Percentiles rank a stretch among this genome's conserved stretches.
phyloP scores from a whole-genome alignment of 2,797 vertebrate species.

The Menidia menidia region DNA sequence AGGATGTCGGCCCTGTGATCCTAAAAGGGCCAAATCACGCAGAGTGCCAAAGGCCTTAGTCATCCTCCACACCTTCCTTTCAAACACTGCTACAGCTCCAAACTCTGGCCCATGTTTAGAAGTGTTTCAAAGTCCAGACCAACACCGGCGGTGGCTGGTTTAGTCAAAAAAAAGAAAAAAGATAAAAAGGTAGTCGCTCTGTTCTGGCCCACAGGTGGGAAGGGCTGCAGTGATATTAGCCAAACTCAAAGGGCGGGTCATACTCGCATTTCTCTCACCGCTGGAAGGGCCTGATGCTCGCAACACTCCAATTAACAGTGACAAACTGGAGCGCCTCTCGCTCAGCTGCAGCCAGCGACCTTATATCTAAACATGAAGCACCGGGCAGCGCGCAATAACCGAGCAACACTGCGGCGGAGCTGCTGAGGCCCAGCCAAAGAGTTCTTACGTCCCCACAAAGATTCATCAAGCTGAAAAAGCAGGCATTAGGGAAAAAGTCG shows the following conservation, averaged over 20 bases:
- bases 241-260: constrained; percentile 39
- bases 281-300: constrained; percentile 13
- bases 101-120: constrained; percentile 29
- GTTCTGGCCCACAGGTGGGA: constrained; percentile 23
- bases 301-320: constrained; percentile 26
- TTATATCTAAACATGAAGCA: constrained; percentile 9
- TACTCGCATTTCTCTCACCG: constrained; percentile 28
- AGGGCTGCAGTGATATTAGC: constrained; percentile 32
- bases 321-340: constrained; percentile 12
- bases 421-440: constrained; percentile 8
- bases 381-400: background rate
- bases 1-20: constrained; percentile 29
- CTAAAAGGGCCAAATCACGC: constrained; percentile 29
- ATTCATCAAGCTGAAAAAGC: constrained; percentile 1
- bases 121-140: constrained; percentile 33
- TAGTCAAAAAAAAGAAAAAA: background rate
- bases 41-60: constrained; percentile 22
- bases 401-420: background rate
- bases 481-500: background rate
- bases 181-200: constrained; percentile 24
- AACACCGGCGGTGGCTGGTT: constrained; percentile 23
- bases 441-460: background rate
- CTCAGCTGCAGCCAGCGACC: background rate
- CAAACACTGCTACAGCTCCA: constrained; percentile 18
- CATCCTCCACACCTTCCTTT: constrained; percentile 43